These are phyloP conservation scores for Microtus pennsylvanicus DNA, from an alignment of 2,113 vertebrate species.

Conservation along the genomic window DNA sequence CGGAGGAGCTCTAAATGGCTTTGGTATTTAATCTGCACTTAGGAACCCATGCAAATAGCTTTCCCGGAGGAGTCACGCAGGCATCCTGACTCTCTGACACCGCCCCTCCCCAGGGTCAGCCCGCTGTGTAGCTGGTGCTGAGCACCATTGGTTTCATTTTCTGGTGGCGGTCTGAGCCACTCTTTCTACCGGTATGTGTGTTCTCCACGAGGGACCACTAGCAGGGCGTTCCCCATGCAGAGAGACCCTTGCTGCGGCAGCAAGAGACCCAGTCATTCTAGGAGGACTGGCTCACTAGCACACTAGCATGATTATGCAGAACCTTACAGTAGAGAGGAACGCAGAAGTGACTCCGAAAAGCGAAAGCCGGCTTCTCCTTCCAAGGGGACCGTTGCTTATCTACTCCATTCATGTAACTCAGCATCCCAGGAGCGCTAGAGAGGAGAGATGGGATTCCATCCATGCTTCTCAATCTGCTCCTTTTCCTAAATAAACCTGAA, in stretches of 20 bases:
- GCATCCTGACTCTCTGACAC: neutral
- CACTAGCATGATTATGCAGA: neutral
- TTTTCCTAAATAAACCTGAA: constrained; percentile 24
- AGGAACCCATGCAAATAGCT: neutral
- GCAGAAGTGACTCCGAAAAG: neutral
- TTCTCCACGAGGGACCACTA: neutral
- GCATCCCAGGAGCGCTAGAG: neutral
- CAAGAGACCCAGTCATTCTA: neutral
- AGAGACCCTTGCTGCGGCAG: neutral
- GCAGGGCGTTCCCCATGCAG: neutral
- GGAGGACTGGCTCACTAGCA: neutral
- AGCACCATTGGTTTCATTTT: neutral
- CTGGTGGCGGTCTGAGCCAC: no score
- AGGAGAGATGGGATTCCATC: neutral
- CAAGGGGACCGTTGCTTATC: neutral
- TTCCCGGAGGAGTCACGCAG: neutral
- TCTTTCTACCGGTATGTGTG: neutral
- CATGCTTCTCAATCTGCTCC: neutral
- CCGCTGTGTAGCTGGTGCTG: no score
- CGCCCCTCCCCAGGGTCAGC: neutral
- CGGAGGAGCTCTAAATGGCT: neutral
- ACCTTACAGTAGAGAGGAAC: neutral
- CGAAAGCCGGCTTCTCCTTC: neutral
- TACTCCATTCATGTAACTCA: neutral
- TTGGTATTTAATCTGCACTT: neutral